Percentiles rank a stretch among this genome's conserved stretches.
Evolutionary conservation across 2,797 vertebrate genomes (phyloP).

Genomic region (Podargus strigoides): DNA sequence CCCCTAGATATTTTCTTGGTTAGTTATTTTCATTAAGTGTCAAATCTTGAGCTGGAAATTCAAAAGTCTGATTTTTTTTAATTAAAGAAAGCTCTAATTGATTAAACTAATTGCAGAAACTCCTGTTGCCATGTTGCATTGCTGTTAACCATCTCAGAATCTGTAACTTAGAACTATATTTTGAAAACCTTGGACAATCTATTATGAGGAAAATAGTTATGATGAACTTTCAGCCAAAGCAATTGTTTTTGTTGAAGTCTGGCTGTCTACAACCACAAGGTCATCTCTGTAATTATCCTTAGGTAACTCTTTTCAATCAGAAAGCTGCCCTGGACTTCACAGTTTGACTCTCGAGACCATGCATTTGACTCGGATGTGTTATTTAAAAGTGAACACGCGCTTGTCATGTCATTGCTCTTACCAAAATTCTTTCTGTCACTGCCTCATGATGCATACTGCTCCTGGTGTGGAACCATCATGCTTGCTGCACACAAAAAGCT

Average conservation of each 20-base stretch:
- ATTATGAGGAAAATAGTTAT: background rate
- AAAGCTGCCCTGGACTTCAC: background rate
- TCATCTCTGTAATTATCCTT: background rate
- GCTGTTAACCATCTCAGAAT: background rate
- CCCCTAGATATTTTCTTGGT: background rate
- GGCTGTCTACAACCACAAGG: background rate
- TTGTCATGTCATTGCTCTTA: background rate
- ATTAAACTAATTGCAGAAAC: background rate
- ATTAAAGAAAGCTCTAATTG: accelerated
- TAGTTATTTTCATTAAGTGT: background rate
- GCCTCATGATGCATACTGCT: background rate
- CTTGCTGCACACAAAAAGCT: background rate
- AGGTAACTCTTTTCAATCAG: background rate
- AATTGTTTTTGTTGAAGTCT: background rate
- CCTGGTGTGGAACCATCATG: accelerated
- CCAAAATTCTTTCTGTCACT: accelerated
- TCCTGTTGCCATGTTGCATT: background rate
- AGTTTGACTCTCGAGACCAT: accelerated
- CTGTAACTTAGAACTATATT: background rate
- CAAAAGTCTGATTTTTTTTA: too few relatives aligned
- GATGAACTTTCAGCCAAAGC: background rate
- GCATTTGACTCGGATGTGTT: background rate
- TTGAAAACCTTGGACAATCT: background rate
- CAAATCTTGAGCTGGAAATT: background rate
- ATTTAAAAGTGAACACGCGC: accelerated